Conservation (phyloP, 2,888 invertebrate genomes). For the Ceraclea dissimilis region DNA sequence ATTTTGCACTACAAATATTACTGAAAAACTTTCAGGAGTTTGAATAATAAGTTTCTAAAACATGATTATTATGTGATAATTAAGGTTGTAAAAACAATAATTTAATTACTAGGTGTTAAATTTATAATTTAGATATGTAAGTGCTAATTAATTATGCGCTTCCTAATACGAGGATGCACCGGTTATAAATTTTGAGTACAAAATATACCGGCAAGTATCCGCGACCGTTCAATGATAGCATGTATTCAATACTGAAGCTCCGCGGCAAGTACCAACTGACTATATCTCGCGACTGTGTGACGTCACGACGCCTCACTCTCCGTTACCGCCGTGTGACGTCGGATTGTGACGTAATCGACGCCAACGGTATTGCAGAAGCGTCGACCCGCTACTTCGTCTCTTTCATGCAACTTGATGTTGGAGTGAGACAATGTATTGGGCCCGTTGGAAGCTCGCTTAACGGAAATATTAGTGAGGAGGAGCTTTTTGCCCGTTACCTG, state of each 20-base stretch:
- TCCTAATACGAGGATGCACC: conserved; percentile 10
- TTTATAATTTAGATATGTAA: neutral
- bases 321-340: conserved; percentile 28
- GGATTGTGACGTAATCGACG: conserved; percentile 31
- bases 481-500: conserved; percentile 33
- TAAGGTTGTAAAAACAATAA: neutral
- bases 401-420: conserved; percentile 31
- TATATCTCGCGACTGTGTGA: conserved; percentile 46
- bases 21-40: neutral
- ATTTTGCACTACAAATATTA: neutral
- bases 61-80: no score
- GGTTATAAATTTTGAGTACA: conserved; percentile 28
- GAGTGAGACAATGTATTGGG: conserved; percentile 27
- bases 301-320: conserved; percentile 36
- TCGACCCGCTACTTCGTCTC: conserved; percentile 42
- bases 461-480: conserved; percentile 47
- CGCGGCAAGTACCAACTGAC: conserved; percentile 47
- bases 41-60: no score
- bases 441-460: conserved; percentile 33
- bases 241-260: conserved; percentile 52
- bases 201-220: conserved; percentile 2
- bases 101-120: neutral
- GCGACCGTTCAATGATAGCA: conserved; percentile 29
- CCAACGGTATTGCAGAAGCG: conserved; percentile 41
- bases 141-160: conserved; percentile 18